Percentiles rank a stretch among this genome's conserved stretches.
Conservation (phyloP, 2,888 invertebrate genomes). For the Schizaphis graminum region DNA sequence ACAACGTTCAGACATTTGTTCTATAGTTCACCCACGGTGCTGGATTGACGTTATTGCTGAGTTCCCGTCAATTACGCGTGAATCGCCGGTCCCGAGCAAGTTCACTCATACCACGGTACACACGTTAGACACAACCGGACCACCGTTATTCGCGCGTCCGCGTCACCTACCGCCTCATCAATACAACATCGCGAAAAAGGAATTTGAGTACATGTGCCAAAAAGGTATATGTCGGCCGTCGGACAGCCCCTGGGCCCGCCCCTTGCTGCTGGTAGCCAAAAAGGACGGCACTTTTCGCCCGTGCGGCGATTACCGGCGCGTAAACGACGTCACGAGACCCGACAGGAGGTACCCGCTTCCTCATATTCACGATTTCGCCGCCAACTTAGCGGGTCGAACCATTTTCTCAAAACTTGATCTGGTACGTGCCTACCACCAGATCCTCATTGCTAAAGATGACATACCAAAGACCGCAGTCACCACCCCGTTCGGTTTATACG, state of each 20-base stretch:
- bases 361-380: slow-evolving; percentile 64
- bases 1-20: no score
- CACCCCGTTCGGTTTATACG: slow-evolving; percentile 68
- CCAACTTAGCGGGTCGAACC: slow-evolving; percentile 41
- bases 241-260: slow-evolving; percentile 43
- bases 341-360: slow-evolving; percentile 57
- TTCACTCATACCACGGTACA: background rate
- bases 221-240: background rate
- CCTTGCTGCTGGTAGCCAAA: slow-evolving; percentile 23
- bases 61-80: background rate
- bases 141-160: no score
- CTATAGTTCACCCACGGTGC: no score
- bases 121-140: background rate
- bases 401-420: slow-evolving; percentile 67
- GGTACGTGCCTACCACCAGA: no score
- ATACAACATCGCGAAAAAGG: background rate
- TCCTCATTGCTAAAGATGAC: slow-evolving; percentile 67
- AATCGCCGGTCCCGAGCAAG: background rate
- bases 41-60: background rate
- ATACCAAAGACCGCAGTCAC: slow-evolving; percentile 69
- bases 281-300: no score
- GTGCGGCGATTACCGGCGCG: no score
- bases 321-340: slow-evolving; percentile 33
- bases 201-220: background rate
- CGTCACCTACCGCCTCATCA: no score